Evolutionary conservation across 2,797 vertebrate species (phyloP).

Genomic region (Danionella dracula): DNA sequence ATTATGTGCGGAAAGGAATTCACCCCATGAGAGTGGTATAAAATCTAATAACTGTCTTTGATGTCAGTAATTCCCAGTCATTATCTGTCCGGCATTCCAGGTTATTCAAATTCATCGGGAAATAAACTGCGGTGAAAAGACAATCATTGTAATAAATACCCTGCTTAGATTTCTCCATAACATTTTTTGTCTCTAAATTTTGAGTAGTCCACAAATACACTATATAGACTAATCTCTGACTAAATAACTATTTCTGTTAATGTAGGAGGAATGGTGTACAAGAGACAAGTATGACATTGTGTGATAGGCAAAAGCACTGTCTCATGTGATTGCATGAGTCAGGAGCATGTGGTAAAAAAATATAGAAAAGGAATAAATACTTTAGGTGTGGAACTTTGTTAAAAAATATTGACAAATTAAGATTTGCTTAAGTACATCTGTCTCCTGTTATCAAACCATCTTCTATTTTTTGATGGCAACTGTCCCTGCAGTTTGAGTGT

Average conservation of each 20-base stretch:
- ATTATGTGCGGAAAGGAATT: slow-evolving; percentile 13
- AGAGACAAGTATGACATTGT: slow-evolving; percentile 1
- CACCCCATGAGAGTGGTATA: neutral
- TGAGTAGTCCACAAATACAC: neutral
- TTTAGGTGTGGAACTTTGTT: too few relatives aligned
- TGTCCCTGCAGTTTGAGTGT: too few relatives aligned
- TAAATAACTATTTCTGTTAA: neutral
- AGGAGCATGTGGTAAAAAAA: neutral
- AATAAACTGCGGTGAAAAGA: too few relatives aligned
- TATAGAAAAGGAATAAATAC: too few relatives aligned
- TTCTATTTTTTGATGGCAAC: too few relatives aligned
- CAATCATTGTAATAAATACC: too few relatives aligned
- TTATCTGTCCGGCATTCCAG: neutral
- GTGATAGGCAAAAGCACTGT: neutral
- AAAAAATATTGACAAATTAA: too few relatives aligned
- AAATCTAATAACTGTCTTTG: neutral
- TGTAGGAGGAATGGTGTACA: too few relatives aligned
- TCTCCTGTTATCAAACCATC: too few relatives aligned
- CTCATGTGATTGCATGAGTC: neutral
- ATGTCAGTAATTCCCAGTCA: neutral
- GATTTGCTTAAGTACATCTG: too few relatives aligned
- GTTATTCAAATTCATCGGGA: neutral
- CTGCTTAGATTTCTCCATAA: too few relatives aligned
- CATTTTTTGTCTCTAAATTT: neutral
- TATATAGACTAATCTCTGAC: neutral